Conservation (phyloP, 2,113 vertebrate genomes). For the Dasyprocta punctata region DNA sequence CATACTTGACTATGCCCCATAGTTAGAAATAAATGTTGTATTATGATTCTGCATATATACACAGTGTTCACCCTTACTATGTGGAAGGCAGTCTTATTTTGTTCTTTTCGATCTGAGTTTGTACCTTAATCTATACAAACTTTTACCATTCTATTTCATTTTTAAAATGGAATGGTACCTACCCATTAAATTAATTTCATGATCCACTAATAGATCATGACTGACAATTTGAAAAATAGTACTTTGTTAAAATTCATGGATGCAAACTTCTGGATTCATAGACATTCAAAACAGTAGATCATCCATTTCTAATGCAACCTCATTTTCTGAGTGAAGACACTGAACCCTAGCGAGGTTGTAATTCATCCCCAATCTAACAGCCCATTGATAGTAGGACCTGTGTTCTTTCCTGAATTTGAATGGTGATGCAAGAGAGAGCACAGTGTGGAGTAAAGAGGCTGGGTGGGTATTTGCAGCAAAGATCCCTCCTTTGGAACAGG, state of each 20-base stretch:
- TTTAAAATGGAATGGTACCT: not conserved
- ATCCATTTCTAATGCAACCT: constrained; percentile 31
- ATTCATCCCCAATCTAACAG: not conserved
- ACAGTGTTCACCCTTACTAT: not conserved
- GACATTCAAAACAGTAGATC: constrained; percentile 12
- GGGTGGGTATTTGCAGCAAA: not conserved
- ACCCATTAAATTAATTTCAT: constrained; percentile 58
- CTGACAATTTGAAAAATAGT: constrained; percentile 46
- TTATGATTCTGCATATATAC: not conserved
- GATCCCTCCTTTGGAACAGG: not conserved
- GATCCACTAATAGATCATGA: constrained; percentile 54
- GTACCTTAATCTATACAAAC: constrained; percentile 6
- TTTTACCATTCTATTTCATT: constrained; percentile 55
- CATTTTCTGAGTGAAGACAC: constrained; percentile 60
- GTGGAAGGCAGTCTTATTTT: not conserved
- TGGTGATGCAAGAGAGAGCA: not conserved
- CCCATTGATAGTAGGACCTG: not conserved
- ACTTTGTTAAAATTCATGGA: constrained; percentile 58
- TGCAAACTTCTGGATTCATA: constrained; percentile 18
- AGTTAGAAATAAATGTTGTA: constrained; percentile 46
- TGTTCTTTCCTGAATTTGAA: not conserved
- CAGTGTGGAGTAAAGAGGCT: not conserved
- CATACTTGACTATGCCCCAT: not conserved
- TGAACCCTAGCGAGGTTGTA: not conserved
- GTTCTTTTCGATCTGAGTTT: not conserved